phyloP scores from a whole-genome alignment of 2,888 invertebrate species.

The Neria commutata region DNA sequence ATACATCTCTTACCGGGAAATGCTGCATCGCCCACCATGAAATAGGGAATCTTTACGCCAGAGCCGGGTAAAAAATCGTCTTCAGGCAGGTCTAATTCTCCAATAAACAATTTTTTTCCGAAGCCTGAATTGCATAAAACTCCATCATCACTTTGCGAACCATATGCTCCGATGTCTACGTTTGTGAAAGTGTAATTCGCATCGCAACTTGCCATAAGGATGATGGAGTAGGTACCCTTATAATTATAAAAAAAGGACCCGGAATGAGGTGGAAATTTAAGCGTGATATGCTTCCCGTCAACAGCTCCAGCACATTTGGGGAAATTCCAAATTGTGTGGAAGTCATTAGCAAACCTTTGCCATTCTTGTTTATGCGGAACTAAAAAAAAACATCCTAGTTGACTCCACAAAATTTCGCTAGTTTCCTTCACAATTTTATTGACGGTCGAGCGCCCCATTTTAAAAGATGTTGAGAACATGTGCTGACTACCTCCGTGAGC shows the following conservation, averaged over 20 bases:
- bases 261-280: conserved; percentile 19
- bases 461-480: conserved; percentile 8
- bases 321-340: conserved; percentile 9
- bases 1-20: conserved; percentile 19
- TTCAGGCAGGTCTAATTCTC: conserved; percentile 20
- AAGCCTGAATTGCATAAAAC: conserved; percentile 19
- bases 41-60: conserved; percentile 18
- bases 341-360: conserved; percentile 6
- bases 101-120: conserved; percentile 19
- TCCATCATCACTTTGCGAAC: conserved; percentile 25
- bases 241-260: conserved; percentile 21
- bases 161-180: conserved; percentile 19
- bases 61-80: conserved; percentile 17
- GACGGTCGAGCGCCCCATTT: conserved; percentile 5
- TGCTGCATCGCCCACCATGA: conserved; percentile 23
- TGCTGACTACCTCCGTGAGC: conserved; percentile 10
- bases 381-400: neutral
- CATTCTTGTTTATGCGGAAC: neutral
- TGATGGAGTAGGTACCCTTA: conserved; percentile 19
- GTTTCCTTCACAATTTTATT: conserved; percentile 7
- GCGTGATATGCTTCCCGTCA: conserved; percentile 22
- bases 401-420: conserved; percentile 1
- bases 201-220: conserved; percentile 14
- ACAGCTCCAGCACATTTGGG: conserved; percentile 18
- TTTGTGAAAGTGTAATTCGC: conserved; percentile 21